Base-by-base conservation (phyloP, 92 coral and sea anemone genomes). In the Umimayanthus chanpuru region DNA sequence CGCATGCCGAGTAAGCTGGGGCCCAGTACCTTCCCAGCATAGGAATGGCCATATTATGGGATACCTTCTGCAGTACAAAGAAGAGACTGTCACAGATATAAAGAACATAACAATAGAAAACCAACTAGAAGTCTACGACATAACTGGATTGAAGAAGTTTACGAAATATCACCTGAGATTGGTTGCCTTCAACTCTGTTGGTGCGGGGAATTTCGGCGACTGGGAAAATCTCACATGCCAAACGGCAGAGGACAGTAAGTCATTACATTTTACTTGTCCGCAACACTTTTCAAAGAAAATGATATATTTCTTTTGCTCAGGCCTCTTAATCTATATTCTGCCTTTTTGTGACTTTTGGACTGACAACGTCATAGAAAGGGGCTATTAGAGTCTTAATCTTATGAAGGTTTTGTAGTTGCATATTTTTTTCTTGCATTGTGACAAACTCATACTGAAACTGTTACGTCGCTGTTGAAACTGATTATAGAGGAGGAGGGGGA, bases 161-260 rank as follows among this genome's bases (percentile, higher is more conserved):
- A 85, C 77, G 26, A 83, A 85, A 58, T 89, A 89, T 72, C 55
- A 77, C 47, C 66, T 89, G 28, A 89, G 83, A 71, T 23, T 89
- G 55, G 70, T 56, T 21, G 92, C 92, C 73, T 85, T 77, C 47
- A 89, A 36, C 4, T 66, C 92, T n/a, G 78, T 50, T 26, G 92
- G 89, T 32, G 58, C 44, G 20, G 80, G 91, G n/a, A 86, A 8
- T 9, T 76, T 14, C 23, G 29, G 85, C 5, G 40, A 29, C 18
- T 66, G 70, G 73, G 53, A 76, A 38, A 9, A 47, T 50, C 75
- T 88, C 64, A 71, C 41, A 43, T 82, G 86, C 40, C 44, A 21
- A 39, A 90, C 92, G 55, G 89, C 76, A n/a, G 92, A 90, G 58
- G 81, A 79, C 36, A 78, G 92, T 90, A 85, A 85, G 92, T 55